These are phyloP conservation scores for Cephalopachus bancanus DNA, from an alignment of 2,797 vertebrate genomes.

Conservation along the genomic window DNA sequence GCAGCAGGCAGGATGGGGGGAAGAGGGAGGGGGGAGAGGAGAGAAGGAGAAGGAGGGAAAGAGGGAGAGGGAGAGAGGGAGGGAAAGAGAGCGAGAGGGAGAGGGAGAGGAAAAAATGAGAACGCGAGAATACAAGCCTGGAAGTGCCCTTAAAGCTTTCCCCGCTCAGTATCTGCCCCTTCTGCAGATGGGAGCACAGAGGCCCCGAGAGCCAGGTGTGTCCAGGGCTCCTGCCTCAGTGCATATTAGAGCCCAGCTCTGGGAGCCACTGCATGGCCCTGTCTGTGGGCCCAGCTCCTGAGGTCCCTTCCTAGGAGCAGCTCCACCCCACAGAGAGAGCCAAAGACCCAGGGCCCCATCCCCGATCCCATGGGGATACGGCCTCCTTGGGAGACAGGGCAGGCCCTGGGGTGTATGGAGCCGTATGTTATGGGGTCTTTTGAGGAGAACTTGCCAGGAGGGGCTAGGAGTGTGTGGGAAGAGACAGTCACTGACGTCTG, in stretches of 20 bases:
- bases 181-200: neutral
- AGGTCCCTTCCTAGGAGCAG: neutral
- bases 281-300: neutral
- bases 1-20: neutral
- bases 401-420: neutral
- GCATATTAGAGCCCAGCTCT: neutral
- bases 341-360: neutral
- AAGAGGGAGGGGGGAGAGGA: neutral
- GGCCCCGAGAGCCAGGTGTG: neutral
- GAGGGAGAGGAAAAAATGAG: fast-evolving
- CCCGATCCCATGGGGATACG: neutral
- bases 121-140: fast-evolving
- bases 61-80: neutral
- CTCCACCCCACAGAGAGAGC: neutral
- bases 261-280: neutral
- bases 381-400: neutral
- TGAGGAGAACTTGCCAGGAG: neutral
- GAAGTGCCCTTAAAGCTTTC: neutral
- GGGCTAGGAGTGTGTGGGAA: too few relatives aligned
- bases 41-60: neutral
- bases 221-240: neutral
- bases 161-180: neutral
- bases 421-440: neutral
- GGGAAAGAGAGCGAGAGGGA: neutral
- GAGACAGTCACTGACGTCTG: neutral